Conservation (phyloP, 2,113 vertebrate genomes). For the Eira barbara region DNA sequence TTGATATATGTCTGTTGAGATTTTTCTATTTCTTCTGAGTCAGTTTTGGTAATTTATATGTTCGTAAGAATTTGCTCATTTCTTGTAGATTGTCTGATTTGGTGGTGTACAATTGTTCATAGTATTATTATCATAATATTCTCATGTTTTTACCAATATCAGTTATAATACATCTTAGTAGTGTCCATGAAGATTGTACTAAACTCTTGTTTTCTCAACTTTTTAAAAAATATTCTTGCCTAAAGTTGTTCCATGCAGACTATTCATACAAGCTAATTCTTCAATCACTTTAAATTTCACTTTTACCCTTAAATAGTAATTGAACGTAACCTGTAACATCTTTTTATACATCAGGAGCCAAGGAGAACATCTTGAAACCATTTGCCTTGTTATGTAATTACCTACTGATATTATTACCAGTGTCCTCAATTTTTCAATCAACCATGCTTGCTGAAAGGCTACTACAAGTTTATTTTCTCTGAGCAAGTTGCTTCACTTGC, state of each 20-base stretch:
- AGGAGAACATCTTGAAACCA: neutral
- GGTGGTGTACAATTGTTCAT: neutral
- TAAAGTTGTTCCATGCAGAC: neutral
- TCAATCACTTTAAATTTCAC: neutral
- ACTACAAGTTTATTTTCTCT: conserved; percentile 26
- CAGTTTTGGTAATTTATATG: neutral
- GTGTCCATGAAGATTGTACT: neutral
- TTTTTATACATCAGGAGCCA: neutral
- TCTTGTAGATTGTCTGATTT: neutral
- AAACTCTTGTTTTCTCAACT: neutral
- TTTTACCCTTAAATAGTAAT: conserved; percentile 9
- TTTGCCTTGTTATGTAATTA: neutral
- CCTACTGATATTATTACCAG: neutral
- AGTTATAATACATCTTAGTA: neutral
- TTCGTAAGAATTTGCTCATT: neutral
- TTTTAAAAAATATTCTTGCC: conserved; percentile 7
- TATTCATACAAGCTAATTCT: neutral
- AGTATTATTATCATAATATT: neutral
- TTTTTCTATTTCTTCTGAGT: neutral
- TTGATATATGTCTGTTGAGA: neutral
- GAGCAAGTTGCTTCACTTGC: neutral
- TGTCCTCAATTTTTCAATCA: neutral
- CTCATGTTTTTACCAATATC: neutral
- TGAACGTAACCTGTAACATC: neutral
- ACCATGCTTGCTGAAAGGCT: neutral